phyloP scores from a whole-genome alignment of 2,797 vertebrate genomes.

The Paratrypauchen microcephalus region DNA sequence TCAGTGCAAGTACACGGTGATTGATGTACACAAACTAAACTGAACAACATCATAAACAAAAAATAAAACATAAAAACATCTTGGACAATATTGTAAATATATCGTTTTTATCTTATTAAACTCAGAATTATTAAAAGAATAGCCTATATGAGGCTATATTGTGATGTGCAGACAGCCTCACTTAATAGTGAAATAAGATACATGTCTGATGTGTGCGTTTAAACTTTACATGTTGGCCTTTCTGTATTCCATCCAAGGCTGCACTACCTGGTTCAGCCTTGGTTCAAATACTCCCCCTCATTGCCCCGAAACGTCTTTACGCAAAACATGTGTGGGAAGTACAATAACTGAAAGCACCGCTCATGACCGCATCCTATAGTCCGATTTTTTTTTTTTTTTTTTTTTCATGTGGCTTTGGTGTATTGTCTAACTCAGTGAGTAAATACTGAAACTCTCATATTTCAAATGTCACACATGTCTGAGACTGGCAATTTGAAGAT shows the following conservation, averaged over 20 bases:
- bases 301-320: slow-evolving; percentile 78
- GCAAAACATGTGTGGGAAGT: slow-evolving; percentile 83
- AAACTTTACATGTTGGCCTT: slow-evolving; percentile 18
- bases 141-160: no score
- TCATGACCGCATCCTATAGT: slow-evolving; percentile 79
- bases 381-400: no score
- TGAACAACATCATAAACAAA: not conserved
- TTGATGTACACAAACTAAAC: not conserved
- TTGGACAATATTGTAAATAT: no score
- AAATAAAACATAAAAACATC: no score
- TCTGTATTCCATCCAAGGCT: slow-evolving; percentile 30
- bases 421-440: slow-evolving; percentile 77
- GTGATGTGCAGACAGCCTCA: no score
- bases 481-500: slow-evolving; percentile 63
- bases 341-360: slow-evolving; percentile 81
- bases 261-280: slow-evolving; percentile 68
- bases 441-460: slow-evolving; percentile 70
- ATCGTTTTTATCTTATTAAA: no score
- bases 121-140: no score
- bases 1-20: no score
- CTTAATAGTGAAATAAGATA: no score
- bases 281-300: slow-evolving; percentile 70
- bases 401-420: slow-evolving; percentile 80
- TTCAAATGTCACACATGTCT: slow-evolving; percentile 71
- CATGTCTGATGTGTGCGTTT: not conserved